A percentile compares a stretch with the other conserved stretches of the same genome.
Conservation (phyloP, 1,140 invertebrate genomes). For the Drosophila mojavensis region DNA sequence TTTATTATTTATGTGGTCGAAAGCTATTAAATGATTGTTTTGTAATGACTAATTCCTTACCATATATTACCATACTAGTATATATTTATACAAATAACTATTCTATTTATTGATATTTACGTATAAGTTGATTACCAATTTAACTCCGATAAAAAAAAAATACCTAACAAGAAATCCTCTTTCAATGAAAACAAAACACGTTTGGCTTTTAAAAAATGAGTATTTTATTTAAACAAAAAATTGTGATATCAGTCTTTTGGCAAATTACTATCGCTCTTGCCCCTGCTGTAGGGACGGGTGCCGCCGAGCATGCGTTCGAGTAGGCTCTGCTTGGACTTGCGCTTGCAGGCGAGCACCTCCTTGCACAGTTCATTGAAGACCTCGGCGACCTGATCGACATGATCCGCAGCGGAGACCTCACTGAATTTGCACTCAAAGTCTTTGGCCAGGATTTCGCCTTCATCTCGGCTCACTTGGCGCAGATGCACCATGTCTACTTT, state of each 20-base stretch:
- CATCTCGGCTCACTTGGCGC: slow-evolving; percentile 93
- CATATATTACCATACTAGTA: no score
- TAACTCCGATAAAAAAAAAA: no score
- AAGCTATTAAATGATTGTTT: no score
- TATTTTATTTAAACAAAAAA: slow-evolving; percentile 39
- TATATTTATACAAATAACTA: no score
- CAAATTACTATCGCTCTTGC: slow-evolving; percentile 93
- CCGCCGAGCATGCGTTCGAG: slow-evolving; percentile 92
- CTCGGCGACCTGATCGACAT: slow-evolving; percentile 91
- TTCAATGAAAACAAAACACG: no score
- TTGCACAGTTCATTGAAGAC: slow-evolving; percentile 93
- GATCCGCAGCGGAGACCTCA: slow-evolving; percentile 95
- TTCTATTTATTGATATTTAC: no score
- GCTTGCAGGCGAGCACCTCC: slow-evolving; percentile 90
- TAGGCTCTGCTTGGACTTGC: slow-evolving; percentile 93
- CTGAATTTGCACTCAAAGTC: slow-evolving; percentile 94
- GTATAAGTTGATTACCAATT: no score
- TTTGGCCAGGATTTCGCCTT: slow-evolving; percentile 94
- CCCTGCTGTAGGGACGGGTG: slow-evolving; percentile 89
- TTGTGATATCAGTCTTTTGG: slow-evolving; percentile 89
- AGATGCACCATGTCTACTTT: slow-evolving; percentile 97
- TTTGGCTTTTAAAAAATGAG: slow-evolving; percentile 11
- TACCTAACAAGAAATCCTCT: no score
- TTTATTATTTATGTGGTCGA: no score
- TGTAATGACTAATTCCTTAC: no score